phyloP scores from a whole-genome alignment of 2,113 vertebrate species.

The Myrmecobius fasciatus region DNA sequence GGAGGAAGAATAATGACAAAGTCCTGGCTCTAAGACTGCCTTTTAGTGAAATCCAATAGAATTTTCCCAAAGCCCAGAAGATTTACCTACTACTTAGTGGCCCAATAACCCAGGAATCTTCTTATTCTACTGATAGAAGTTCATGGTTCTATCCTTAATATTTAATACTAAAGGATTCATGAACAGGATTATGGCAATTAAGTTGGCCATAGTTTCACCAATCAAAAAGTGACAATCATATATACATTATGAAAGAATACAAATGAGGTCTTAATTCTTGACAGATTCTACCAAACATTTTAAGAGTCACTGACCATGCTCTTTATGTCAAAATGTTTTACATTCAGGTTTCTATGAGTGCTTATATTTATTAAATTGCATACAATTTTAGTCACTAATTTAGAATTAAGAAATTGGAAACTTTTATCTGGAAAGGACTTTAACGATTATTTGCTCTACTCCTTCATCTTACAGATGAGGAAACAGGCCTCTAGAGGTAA shows the following conservation, averaged over 20 bases:
- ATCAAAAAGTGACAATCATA: background rate
- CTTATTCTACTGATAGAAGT: background rate
- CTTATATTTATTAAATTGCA: background rate
- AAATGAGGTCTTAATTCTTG: background rate
- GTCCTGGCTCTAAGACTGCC: background rate
- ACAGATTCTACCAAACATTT: background rate
- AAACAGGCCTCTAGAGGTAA: background rate
- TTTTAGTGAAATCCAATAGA: background rate
- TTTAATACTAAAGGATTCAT: background rate
- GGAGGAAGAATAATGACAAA: constrained; percentile 8
- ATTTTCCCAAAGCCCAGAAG: background rate
- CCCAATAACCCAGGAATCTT: background rate
- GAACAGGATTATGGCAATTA: background rate
- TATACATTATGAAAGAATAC: background rate
- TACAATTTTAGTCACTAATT: constrained; percentile 1
- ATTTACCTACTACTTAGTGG: background rate
- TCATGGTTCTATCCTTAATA: background rate
- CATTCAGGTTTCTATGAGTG: background rate
- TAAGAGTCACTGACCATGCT: background rate
- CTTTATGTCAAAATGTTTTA: background rate
- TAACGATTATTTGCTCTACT: background rate
- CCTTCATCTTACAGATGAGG: constrained; percentile 12
- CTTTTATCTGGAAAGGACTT: background rate
- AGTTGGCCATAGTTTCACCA: background rate
- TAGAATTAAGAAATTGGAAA: constrained; percentile 13